Evolutionary conservation across 2,113 vertebrate genomes (phyloP).

Genomic region (Hemichromis elongatus): DNA sequence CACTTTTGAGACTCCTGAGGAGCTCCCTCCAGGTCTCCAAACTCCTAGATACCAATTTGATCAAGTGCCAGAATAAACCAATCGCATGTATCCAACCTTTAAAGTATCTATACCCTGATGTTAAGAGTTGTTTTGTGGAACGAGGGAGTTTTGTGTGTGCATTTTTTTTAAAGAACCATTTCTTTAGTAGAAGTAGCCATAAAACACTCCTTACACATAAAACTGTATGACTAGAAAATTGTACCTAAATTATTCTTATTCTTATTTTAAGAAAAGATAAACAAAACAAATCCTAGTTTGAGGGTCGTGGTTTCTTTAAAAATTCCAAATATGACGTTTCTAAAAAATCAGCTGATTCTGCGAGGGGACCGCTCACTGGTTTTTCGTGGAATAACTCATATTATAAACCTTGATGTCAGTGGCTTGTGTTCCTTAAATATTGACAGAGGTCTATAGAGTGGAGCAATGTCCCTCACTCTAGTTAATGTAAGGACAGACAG

Average conservation of each 20-base stretch:
- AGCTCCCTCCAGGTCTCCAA: neutral
- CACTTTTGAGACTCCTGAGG: neutral
- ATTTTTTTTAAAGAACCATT: neutral
- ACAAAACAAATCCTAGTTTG: neutral
- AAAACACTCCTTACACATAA: neutral
- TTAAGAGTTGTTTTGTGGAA: neutral
- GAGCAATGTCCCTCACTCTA: constrained; percentile 18
- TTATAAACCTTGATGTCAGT: constrained; percentile 2
- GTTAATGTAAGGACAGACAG: constrained; percentile 16
- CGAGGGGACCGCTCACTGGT: neutral
- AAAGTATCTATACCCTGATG: neutral
- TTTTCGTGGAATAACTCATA: neutral
- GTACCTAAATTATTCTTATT: too few species aligned
- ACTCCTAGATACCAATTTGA: neutral
- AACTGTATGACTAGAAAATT: too few species aligned
- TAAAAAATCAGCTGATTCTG: neutral
- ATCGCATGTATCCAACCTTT: neutral
- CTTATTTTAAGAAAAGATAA: too few species aligned
- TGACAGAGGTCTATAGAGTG: constrained; percentile 6
- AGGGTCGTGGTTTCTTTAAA: neutral
- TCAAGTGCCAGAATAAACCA: neutral
- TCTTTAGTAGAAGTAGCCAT: neutral
- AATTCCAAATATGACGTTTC: neutral
- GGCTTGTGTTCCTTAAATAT: constrained; percentile 24
- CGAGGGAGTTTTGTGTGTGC: neutral